Base-by-base conservation (phyloP, 2,113 vertebrate genomes). In the Tringa solitaria region DNA sequence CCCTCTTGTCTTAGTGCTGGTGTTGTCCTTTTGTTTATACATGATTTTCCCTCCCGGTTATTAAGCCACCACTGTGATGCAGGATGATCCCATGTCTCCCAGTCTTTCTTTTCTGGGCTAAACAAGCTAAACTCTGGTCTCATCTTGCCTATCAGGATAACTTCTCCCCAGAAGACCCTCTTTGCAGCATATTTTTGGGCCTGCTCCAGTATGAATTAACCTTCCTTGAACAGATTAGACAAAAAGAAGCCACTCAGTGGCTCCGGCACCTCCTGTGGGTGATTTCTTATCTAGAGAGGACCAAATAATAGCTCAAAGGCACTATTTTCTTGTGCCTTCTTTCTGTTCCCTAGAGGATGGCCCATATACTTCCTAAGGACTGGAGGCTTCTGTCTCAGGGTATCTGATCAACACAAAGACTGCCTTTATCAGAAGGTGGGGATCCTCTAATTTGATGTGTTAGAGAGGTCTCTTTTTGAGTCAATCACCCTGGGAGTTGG, bases 401-500 rank as follows among this genome's bases (percentile, higher is more conserved):
- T 51, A 22, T 28, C 20, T 32, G 56, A 33, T 10, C 12, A 27
- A 20, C 0, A 3, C 27, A 48, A 89, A 21, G 41, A 39, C n/a
- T 56, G 51, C 23, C 30, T n/a, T n/a, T 63, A 14, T 33, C 69
- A 72, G 63, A 46, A 69, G 18, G 19, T 53, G 45, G 8, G n/a
- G 14, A 10, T 27, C 14, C 50, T 68, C 56, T 33, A 56, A n/a
- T 2, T 21, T 39, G 12, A 28, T 70, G 27, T 13, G 16, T 35
- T 28, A 6, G 5, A 48, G 43, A 65, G 9, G 46, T 45, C 21
- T 51, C 56, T 69, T 63, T 63, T 24, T 39, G n/a, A 37, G 39
- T 39, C 45, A 48, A 0, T 54, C n/a, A 10, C 63, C 18, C 11
- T 56, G 26, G 14, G 4, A 48, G 19, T 14, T 1, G 3, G 4